Evolutionary conservation across 2,113 vertebrate species (phyloP).

Genomic region (Corythoichthys intestinalis): DNA sequence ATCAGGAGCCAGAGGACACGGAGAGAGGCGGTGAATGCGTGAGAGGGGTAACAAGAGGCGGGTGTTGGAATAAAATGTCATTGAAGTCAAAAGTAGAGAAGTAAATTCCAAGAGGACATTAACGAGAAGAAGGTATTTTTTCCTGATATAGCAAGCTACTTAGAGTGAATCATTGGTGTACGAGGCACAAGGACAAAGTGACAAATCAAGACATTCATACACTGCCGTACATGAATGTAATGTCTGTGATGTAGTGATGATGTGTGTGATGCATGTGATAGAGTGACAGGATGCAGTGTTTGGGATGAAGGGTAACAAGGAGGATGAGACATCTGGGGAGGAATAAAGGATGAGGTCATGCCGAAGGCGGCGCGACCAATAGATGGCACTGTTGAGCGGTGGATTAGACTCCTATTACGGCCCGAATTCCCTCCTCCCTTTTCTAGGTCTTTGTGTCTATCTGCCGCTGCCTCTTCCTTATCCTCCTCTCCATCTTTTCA

Average conservation of each 20-base stretch:
- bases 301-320: constrained; percentile 1
- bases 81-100: constrained; percentile 16
- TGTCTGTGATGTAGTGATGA: not conserved
- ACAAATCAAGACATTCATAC: constrained; percentile 25
- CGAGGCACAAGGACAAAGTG: constrained; percentile 7
- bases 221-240: constrained; percentile 27
- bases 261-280: constrained; percentile 16
- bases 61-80: constrained; percentile 13
- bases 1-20: not conserved
- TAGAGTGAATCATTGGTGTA: constrained; percentile 25
- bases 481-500: constrained; percentile 18
- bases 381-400: constrained; percentile 68
- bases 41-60: constrained; percentile 6
- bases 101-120: constrained; percentile 41
- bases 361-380: constrained; percentile 30
- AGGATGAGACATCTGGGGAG: constrained; percentile 12
- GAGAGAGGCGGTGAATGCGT: constrained; percentile 5
- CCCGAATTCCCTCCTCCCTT: constrained; percentile 39
- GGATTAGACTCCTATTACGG: constrained; percentile 13
- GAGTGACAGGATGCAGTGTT: constrained; percentile 7
- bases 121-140: constrained; percentile 26
- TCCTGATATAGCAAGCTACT: not conserved
- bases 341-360: constrained; percentile 7
- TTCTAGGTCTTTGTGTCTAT: constrained; percentile 55
- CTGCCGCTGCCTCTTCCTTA: constrained; percentile 29